A percentile compares a stretch with the other conserved stretches of the same genome.
phyloP scores from a whole-genome alignment of 2,888 invertebrate species.

The Tachystola acroxantha region DNA sequence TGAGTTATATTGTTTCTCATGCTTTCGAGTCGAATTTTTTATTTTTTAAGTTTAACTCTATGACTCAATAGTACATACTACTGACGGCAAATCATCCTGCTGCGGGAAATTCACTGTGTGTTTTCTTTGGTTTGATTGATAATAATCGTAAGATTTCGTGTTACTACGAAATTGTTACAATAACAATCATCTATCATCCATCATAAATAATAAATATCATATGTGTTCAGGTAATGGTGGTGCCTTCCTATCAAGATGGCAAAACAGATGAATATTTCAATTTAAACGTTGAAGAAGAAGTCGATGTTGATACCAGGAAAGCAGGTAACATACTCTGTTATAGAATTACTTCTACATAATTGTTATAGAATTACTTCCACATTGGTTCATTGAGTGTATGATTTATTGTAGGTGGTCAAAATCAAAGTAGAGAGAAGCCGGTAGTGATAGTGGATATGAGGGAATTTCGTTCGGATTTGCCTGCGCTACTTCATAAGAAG shows the following conservation, averaged over 20 bases:
- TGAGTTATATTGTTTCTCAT: too few species aligned
- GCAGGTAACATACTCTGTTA: constrained; percentile 66
- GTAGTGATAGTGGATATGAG: constrained; percentile 96
- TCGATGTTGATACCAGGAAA: constrained; percentile 79
- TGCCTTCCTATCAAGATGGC: constrained; percentile 93
- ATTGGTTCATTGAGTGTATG: too few species aligned
- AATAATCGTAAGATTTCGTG: too few species aligned
- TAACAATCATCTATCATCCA: too few species aligned
- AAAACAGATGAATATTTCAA: constrained; percentile 81
- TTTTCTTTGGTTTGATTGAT: too few species aligned
- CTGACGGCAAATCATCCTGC: too few species aligned
- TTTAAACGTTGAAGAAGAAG: constrained; percentile 54
- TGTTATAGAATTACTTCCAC: background rate
- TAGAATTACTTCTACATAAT: background rate
- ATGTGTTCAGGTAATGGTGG: constrained; percentile 85
- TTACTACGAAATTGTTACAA: too few species aligned
- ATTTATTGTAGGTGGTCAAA: constrained; percentile 60
- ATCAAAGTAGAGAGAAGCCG: constrained; percentile 52
- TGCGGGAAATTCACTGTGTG: too few species aligned
- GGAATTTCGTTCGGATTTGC: constrained; percentile 97
- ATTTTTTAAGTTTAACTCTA: too few species aligned
- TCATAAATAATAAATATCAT: too few species aligned
- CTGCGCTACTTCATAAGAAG: constrained; percentile 93
- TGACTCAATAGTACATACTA: too few species aligned
- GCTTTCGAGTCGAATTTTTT: too few species aligned